phyloP scores from a whole-genome alignment of 2,888 invertebrate species.

The Synergus umbraculus region DNA sequence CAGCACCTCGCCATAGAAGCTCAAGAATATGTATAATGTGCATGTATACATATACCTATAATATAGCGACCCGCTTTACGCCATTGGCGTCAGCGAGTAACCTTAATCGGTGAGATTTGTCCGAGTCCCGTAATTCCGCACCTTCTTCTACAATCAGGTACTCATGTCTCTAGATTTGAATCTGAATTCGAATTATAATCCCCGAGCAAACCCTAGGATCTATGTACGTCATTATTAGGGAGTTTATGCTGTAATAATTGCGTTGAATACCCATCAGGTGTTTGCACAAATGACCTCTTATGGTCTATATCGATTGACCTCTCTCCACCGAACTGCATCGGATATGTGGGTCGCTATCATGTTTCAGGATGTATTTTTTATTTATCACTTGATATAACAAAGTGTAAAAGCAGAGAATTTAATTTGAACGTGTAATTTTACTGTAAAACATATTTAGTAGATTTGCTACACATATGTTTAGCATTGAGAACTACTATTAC shows the following conservation, averaged over 20 bases:
- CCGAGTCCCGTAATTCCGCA: constrained; percentile 32
- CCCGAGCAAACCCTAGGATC: neutral
- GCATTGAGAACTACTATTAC: no score
- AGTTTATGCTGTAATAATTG: neutral
- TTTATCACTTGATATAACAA: no score
- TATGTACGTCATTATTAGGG: constrained; percentile 5
- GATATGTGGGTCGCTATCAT: constrained; percentile 1
- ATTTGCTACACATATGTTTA: no score
- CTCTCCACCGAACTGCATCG: neutral
- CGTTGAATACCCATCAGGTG: constrained; percentile 9
- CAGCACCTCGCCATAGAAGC: constrained; percentile 27
- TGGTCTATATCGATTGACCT: constrained; percentile 34
- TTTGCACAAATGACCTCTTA: constrained; percentile 32
- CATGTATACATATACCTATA: constrained; percentile 48
- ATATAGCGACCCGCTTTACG: constrained; percentile 66
- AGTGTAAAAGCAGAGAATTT: no score
- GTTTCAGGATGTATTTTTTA: neutral
- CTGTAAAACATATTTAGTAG: no score
- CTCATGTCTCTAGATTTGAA: constrained; percentile 41
- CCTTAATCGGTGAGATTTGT: constrained; percentile 62
- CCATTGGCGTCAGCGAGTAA: constrained; percentile 60
- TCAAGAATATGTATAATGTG: constrained; percentile 7
- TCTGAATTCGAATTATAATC: neutral
- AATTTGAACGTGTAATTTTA: no score
- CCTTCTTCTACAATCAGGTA: constrained; percentile 44